Evolutionary conservation across 2,113 vertebrate species (phyloP), one percentile per base, ranked within the genome.

Genomic region (Mesembrinibis cayennensis): DNA sequence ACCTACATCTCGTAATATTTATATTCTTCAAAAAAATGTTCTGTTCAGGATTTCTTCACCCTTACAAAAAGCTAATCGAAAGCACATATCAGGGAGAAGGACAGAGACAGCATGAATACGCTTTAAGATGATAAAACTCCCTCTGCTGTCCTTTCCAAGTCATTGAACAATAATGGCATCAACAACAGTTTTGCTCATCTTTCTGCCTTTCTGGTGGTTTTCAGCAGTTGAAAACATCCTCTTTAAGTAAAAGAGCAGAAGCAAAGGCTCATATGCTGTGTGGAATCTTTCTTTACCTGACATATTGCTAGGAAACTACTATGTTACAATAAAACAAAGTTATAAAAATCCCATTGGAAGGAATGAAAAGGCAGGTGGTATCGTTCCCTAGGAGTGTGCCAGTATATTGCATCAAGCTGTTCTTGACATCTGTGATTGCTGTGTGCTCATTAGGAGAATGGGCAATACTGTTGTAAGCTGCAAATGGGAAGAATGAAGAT

Each of bases 81-180:
- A 89, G 42, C 38, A 81, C 30, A 0, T 29, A 73, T 16, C 62
- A 45, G 50, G 71, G 52, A 80, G 56, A 53, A 78, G 86, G 78
- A 72, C 70, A 65, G 69, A 67, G 18, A 56, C 25, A 77, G 81
- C 52, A 26, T 10, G 17, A 86, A 69, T 59, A 40, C 53, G 20
- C 96, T 95, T 80, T 7, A 77, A 81, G 84, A 96, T 95, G 94
- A 88, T 59, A 72, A 97, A 96, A 96, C 97, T 97, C 96, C 97
- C 94, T 96, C 95, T 97, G 93, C 97, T 96, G 96, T 96, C 94
- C 87, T 96, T 95, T 93, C 94, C 95, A 94, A 94, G 93, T 78
- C 96, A 96, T 83, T 97, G 95, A 96, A 73, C 84, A 71, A 18
- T 56, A 88, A 90, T 65, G 71, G 84, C 67, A 79, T 87, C 89